These are phyloP conservation scores for Dynastes grantii DNA, from an alignment of 2,888 invertebrate genomes.

Conservation along the genomic window DNA sequence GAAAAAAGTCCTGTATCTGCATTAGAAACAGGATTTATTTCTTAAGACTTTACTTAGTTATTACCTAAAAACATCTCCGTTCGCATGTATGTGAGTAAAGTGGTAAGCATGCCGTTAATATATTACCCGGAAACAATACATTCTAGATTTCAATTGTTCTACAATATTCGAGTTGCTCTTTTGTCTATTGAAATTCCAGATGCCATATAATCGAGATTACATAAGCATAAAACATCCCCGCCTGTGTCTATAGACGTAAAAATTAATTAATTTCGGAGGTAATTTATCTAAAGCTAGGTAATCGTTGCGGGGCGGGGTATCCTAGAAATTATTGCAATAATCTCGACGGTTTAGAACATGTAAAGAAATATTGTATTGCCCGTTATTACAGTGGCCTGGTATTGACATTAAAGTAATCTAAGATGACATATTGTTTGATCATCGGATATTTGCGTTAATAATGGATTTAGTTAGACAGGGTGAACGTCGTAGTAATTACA, in stretches of 20 bases:
- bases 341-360: not conserved
- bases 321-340: too few relatives aligned
- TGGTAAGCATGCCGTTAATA: too few relatives aligned
- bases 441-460: slow-evolving; percentile 47
- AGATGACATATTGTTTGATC: slow-evolving; percentile 44
- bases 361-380: not conserved
- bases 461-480: slow-evolving; percentile 47
- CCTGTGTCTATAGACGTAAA: not conserved
- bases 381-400: not conserved
- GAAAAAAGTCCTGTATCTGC: too few relatives aligned
- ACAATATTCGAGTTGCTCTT: slow-evolving; percentile 28
- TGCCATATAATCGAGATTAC: not conserved
- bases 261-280: not conserved
- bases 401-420: slow-evolving; percentile 30
- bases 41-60: too few relatives aligned
- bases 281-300: not conserved
- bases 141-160: slow-evolving; percentile 37
- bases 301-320: not conserved
- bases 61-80: too few relatives aligned
- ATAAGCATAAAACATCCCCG: not conserved
- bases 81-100: too few relatives aligned
- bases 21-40: too few relatives aligned
- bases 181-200: slow-evolving; percentile 22
- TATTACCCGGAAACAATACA: not conserved
- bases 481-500: slow-evolving; percentile 48